A percentile compares a stretch with the other conserved stretches of the same genome.
These are phyloP conservation scores for Trilocha varians DNA, from an alignment of 2,888 invertebrate genomes.

Conservation along the genomic window DNA sequence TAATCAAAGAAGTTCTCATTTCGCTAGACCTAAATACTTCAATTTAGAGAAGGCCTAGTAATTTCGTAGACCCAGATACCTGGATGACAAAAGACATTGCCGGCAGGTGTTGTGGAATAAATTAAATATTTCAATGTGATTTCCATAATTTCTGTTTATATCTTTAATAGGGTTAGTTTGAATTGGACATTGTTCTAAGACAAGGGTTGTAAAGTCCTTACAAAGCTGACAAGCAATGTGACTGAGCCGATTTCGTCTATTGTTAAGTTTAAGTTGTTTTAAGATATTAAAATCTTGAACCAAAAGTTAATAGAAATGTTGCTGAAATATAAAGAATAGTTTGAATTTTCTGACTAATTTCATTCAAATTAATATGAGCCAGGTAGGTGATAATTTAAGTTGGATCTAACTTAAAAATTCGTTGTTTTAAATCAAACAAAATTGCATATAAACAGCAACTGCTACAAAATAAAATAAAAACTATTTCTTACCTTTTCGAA, in stretches of 20 bases:
- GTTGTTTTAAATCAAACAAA: too few relatives aligned
- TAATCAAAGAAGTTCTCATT: background rate
- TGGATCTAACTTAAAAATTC: too few relatives aligned
- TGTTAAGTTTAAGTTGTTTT: background rate
- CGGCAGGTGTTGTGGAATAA: conserved; percentile 12
- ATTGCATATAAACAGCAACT: too few relatives aligned
- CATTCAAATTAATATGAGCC: too few relatives aligned
- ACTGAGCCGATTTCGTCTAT: conserved; percentile 2
- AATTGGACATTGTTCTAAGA: conserved; percentile 9
- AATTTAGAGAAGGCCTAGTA: background rate
- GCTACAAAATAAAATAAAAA: background rate
- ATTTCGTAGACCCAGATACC: background rate
- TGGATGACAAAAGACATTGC: background rate
- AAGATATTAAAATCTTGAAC: background rate
- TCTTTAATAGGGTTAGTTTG: conserved; percentile 9
- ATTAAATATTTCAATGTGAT: conserved; percentile 5
- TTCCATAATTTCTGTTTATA: conserved; percentile 18
- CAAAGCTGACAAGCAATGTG: conserved; percentile 6
- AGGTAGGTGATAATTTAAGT: too few relatives aligned
- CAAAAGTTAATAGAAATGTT: too few relatives aligned
- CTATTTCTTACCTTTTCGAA: conserved; percentile 46
- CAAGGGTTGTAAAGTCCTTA: conserved; percentile 13
- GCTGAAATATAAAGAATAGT: too few relatives aligned
- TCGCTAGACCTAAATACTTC: background rate
- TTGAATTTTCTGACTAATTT: too few relatives aligned